Conservation (phyloP, 2,797 vertebrate genomes). For the Poecilia picta region DNA sequence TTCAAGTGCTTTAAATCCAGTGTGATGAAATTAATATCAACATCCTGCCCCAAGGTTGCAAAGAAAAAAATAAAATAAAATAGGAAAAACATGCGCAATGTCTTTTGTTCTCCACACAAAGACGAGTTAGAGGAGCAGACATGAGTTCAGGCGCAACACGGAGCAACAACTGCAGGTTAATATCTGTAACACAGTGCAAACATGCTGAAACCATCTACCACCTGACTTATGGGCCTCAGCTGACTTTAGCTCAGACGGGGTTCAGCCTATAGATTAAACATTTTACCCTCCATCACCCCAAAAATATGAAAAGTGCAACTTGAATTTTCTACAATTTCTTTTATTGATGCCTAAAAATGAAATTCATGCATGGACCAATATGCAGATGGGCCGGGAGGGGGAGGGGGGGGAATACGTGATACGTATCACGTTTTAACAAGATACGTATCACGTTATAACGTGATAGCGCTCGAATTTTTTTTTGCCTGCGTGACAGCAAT, state of each 20-base stretch:
- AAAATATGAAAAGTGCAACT: neutral
- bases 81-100: constrained; percentile 28
- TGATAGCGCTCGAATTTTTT: too few species aligned
- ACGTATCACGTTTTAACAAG: too few species aligned
- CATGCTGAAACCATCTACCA: neutral
- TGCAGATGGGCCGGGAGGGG: too few species aligned
- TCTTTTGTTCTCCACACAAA: constrained; percentile 55
- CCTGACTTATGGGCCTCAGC: neutral
- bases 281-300: neutral
- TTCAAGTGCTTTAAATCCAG: constrained; percentile 49
- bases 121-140: constrained; percentile 35
- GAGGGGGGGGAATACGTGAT: too few species aligned
- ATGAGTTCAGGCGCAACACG: constrained; percentile 33
- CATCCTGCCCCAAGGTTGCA: constrained; percentile 48
- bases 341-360: neutral
- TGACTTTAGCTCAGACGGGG: neutral
- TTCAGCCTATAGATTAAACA: neutral
- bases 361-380: neutral
- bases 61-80: constrained; percentile 26
- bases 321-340: neutral
- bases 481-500: too few species aligned
- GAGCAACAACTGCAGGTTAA: constrained; percentile 31
- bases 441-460: too few species aligned
- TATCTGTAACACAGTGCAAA: constrained; percentile 34
- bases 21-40: constrained; percentile 65